Base-by-base conservation (phyloP, 2,113 vertebrate species). In the Halcyon malimbica region DNA sequence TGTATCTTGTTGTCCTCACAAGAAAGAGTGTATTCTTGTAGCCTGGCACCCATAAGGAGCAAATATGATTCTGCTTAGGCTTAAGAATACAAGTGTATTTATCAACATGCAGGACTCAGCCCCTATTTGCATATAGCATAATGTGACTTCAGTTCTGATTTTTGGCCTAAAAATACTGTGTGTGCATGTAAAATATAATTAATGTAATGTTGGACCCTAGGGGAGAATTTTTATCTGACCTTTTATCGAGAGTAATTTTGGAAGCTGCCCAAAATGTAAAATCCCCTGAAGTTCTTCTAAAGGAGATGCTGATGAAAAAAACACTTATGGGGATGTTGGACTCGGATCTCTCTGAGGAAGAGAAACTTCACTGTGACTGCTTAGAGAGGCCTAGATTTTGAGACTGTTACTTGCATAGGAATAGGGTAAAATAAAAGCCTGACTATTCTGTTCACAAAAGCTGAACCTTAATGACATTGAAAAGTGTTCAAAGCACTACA, bases 151-250 rank as follows among this genome's bases (percentile, higher is more conserved):
- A 79, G 60, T 81, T 87, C 53, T 94, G 39, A 53, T 82, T 84
- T 96, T 94, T 93, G 77, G 91, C 96, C 91, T 96, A 65, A 93
- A 94, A 93, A 5, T 74, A 50, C 14, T 94, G 4, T 87, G 21
- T 85, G 87, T 93, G 89, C 93, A 93, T 96, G 93, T 93, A 93
- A 94, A 96, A 91, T 89, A 73, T 82, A 89, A 96, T 96, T 96
- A 97, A 95, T 95, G 89, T 96, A 89, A 87, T 85, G 81, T 76
- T 69, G 74, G 69, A 71, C 87, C 94, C 89, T 79, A 79, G 77
- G 74, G 94, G 81, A 91, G 67, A 91, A 93, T 85, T 96, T 91
- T 87, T 87, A 73, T 95, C 10, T 97, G 95, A 96, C 96, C 95
- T 97, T 97, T 97, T 94, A 85, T 82, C 65, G 69, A 57, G 65